Conservation (phyloP, 2,888 invertebrate genomes). For the Eutolmus rufibarbis region DNA sequence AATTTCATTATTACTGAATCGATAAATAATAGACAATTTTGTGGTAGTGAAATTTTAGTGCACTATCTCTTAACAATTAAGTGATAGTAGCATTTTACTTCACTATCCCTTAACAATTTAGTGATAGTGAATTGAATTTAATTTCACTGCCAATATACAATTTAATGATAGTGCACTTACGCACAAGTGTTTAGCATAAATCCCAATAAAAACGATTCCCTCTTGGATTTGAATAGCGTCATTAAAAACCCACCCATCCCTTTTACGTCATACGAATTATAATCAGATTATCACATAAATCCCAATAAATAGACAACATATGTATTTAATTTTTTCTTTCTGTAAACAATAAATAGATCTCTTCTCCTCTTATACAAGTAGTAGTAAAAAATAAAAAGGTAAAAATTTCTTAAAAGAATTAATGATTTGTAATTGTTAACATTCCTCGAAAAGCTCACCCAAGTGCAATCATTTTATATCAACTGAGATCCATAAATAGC, state of each 20-base stretch:
- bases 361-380: no score
- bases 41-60: no score
- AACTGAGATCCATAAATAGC: neutral
- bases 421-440: neutral
- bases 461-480: neutral
- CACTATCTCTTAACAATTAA: no score
- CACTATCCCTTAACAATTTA: no score
- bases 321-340: neutral
- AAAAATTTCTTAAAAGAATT: neutral
- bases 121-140: no score
- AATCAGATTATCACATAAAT: neutral
- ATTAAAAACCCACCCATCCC: neutral
- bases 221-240: neutral
- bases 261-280: neutral
- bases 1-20: no score
- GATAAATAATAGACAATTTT: no score
- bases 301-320: neutral
- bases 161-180: neutral
- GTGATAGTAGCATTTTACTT: no score
- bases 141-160: no score
- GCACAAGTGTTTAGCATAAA: neutral
- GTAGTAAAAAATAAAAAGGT: no score
- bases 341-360: neutral
- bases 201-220: neutral
- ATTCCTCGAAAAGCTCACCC: neutral